Conservation (phyloP, 2,888 invertebrate species). For the Antheraea assamensis region DNA sequence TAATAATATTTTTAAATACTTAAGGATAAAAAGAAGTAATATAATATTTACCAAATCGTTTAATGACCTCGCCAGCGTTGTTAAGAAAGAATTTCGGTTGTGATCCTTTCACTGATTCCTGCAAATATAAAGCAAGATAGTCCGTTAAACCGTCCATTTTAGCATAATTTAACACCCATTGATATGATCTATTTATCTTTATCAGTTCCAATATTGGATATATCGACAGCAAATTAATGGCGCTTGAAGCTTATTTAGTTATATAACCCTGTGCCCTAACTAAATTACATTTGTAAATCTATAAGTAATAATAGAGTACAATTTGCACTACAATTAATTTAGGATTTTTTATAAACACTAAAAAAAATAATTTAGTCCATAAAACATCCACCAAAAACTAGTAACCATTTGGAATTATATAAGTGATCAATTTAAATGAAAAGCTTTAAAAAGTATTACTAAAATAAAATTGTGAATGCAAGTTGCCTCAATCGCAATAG, state of each 20-base stretch:
- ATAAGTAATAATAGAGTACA: neutral
- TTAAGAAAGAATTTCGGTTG: slow-evolving; percentile 79
- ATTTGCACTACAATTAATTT: no score
- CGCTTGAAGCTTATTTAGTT: neutral
- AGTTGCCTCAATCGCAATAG: neutral
- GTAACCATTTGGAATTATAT: no score
- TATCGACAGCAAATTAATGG: neutral
- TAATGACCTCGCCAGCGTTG: slow-evolving; percentile 78
- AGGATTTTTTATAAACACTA: no score
- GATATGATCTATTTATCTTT: neutral
- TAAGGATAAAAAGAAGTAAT: neutral
- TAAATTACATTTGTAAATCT: neutral
- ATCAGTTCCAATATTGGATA: no score
- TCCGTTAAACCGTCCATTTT: neutral
- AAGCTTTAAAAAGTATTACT: neutral
- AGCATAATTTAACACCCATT: neutral
- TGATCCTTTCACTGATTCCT: slow-evolving; percentile 75
- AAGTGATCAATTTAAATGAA: neutral
- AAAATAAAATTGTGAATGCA: neutral
- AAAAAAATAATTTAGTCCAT: no score
- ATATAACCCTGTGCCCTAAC: neutral
- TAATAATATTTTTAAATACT: neutral
- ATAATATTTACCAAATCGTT: slow-evolving; percentile 65
- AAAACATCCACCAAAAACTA: no score
- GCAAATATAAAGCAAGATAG: slow-evolving; percentile 25